A percentile compares a stretch with the other conserved stretches of the same genome.
These are phyloP conservation scores for Hipparchia sbordonii DNA, from an alignment of 2,888 invertebrate genomes.

Conservation along the genomic window DNA sequence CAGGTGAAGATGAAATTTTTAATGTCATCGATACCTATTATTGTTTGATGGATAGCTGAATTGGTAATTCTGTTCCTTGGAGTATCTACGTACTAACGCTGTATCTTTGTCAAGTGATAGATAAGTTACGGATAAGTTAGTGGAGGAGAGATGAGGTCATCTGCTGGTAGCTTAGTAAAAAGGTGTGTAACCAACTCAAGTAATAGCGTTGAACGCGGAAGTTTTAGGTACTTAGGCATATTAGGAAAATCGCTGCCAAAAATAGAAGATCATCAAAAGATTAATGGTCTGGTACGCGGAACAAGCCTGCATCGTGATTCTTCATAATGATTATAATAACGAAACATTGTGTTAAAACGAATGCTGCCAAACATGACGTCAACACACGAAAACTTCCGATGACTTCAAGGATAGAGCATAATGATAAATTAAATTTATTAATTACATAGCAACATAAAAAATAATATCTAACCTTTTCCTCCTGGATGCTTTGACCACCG, in stretches of 20 bases:
- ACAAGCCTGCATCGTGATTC: slow-evolving; percentile 68
- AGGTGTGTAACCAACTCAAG: slow-evolving; percentile 1
- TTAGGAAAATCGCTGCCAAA: slow-evolving; percentile 45
- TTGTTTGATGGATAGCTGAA: not conserved
- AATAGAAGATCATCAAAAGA: slow-evolving; percentile 59
- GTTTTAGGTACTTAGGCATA: slow-evolving; percentile 35
- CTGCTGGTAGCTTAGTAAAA: not conserved
- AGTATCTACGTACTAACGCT: not conserved
- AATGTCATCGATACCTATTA: not conserved
- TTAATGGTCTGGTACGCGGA: slow-evolving; percentile 71
- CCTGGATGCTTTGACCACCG: slow-evolving; percentile 74
- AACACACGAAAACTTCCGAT: slow-evolving; percentile 72
- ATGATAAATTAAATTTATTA: slow-evolving; percentile 49
- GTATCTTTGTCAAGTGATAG: not conserved
- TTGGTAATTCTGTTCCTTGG: not conserved
- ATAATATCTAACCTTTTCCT: slow-evolving; percentile 75
- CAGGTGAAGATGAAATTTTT: too few species aligned
- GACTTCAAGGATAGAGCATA: slow-evolving; percentile 63
- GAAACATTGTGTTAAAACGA: slow-evolving; percentile 64
- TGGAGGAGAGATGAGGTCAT: slow-evolving; percentile 1
- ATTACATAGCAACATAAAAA: slow-evolving; percentile 41
- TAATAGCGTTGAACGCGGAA: slow-evolving; percentile 38
- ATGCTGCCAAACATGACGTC: slow-evolving; percentile 62
- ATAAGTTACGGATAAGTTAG: not conserved
- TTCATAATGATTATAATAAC: slow-evolving; percentile 61